phyloP scores from a whole-genome alignment of 2,888 invertebrate species.

The Cryptophagus acutangulus region DNA sequence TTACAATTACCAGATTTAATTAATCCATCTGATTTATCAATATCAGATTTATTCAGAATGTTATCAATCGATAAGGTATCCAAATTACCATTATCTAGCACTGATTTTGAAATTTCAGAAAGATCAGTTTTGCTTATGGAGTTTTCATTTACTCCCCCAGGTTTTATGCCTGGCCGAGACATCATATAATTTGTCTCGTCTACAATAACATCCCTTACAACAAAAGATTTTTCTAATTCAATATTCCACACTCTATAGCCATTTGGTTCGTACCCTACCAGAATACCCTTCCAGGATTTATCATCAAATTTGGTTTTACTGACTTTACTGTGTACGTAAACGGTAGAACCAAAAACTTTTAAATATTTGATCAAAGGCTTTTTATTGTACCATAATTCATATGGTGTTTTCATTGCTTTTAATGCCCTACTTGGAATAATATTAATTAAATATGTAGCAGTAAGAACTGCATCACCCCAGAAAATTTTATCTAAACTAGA shows the following conservation, averaged over 20 bases:
- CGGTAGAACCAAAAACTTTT: conserved; percentile 10
- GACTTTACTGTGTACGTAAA: conserved; percentile 3
- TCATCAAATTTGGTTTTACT: not conserved
- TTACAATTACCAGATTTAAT: too few species aligned
- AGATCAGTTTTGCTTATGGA: too few species aligned
- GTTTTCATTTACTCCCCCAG: not conserved
- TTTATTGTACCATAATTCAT: conserved; percentile 4
- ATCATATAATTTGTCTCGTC: not conserved
- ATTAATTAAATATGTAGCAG: conserved; percentile 1
- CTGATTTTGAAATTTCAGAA: too few species aligned
- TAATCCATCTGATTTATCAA: too few species aligned
- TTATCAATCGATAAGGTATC: too few species aligned
- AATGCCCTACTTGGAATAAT: not conserved
- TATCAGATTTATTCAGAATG: too few species aligned
- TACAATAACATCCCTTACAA: conserved; percentile 5
- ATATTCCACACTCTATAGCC: conserved; percentile 5
- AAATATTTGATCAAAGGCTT: conserved; percentile 3
- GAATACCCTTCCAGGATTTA: conserved; percentile 5
- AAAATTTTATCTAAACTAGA: not conserved
- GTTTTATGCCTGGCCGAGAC: not conserved
- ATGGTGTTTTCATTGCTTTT: not conserved
- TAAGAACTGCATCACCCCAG: conserved; percentile 1
- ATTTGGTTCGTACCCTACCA: conserved; percentile 9
- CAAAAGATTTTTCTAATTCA: not conserved
- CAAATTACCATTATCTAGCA: too few species aligned